Evolutionary conservation across 1,140 invertebrate genomes (phyloP).

Genomic region (Manduca sexta): DNA sequence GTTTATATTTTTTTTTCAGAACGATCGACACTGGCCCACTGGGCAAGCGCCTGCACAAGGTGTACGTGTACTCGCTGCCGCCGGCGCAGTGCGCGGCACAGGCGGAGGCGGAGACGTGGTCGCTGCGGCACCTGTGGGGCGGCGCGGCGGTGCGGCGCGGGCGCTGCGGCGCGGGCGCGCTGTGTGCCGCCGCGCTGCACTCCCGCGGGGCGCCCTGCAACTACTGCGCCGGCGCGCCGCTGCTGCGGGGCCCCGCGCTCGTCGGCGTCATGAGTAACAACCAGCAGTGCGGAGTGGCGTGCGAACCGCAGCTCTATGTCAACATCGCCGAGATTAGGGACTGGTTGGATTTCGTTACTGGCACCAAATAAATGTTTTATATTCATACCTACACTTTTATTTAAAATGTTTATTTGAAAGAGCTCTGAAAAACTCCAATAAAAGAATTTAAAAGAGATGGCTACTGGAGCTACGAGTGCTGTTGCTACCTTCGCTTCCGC

Average conservation of each 20-base stretch:
- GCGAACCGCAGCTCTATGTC: conserved; percentile 36
- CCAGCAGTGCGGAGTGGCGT: conserved; percentile 28
- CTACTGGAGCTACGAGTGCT: no score
- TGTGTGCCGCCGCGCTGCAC: conserved; percentile 23
- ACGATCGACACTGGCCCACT: conserved; percentile 11
- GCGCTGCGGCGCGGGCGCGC: conserved; percentile 10
- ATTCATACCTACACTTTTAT: no score
- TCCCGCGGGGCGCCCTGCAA: conserved; percentile 23
- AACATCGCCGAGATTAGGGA: conserved; percentile 23
- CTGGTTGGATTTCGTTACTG: conserved; percentile 31
- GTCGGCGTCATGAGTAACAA: conserved; percentile 30
- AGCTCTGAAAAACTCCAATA: no score
- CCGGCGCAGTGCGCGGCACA: conserved; percentile 8
- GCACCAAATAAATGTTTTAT: conserved; percentile 8
- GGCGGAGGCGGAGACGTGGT: conserved; percentile 7
- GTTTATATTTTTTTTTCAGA: conserved; percentile 11
- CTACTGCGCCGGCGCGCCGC: conserved; percentile 41
- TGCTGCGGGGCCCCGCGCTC: conserved; percentile 24
- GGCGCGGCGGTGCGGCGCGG: conserved; percentile 8
- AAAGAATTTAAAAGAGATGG: no score
- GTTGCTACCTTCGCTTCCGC: no score
- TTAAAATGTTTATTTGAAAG: no score
- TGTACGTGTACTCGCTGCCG: conserved; percentile 15
- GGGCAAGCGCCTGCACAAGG: conserved; percentile 11
- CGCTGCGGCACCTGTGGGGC: conserved; percentile 20